Percentiles rank a stretch among this genome's conserved stretches.
Conservation (phyloP, 2,888 invertebrate genomes). For the Rhamphomyia laevipes region DNA sequence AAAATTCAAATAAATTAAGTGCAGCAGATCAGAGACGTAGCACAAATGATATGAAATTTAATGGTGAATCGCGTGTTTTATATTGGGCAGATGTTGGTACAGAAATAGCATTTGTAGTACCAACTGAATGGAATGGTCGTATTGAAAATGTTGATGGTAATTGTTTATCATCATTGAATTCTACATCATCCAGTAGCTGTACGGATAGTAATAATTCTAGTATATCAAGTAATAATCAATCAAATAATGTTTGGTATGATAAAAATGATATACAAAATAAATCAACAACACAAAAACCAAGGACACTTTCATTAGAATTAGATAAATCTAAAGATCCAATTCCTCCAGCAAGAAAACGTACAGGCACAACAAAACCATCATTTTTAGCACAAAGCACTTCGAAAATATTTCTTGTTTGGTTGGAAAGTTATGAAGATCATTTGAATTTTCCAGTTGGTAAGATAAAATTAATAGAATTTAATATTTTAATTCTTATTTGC, state of each 20-base stretch:
- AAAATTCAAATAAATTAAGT: conserved; percentile 20
- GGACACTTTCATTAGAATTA: conserved; percentile 58
- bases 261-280: conserved; percentile 7
- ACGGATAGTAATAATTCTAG: conserved; percentile 19
- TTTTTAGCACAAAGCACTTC: conserved; percentile 47
- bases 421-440: conserved; percentile 92
- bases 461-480: background rate
- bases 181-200: conserved; percentile 18
- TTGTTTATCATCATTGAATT: conserved; percentile 32
- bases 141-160: conserved; percentile 40
- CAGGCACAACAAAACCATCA: conserved; percentile 42
- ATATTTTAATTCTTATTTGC: background rate
- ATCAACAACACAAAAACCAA: conserved; percentile 41
- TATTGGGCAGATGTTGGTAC: conserved; percentile 94
- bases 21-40: conserved; percentile 34
- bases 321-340: conserved; percentile 43
- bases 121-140: conserved; percentile 45
- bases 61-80: conserved; percentile 72
- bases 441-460: conserved; percentile 74
- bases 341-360: conserved; percentile 44
- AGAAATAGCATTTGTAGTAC: conserved; percentile 92
- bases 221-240: conserved; percentile 15
- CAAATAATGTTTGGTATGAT: conserved; percentile 25
- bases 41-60: conserved; percentile 53
- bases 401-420: conserved; percentile 87